Evolutionary conservation across 2,113 vertebrate species (phyloP).

Genomic region (Nycticryphes semicollaris): DNA sequence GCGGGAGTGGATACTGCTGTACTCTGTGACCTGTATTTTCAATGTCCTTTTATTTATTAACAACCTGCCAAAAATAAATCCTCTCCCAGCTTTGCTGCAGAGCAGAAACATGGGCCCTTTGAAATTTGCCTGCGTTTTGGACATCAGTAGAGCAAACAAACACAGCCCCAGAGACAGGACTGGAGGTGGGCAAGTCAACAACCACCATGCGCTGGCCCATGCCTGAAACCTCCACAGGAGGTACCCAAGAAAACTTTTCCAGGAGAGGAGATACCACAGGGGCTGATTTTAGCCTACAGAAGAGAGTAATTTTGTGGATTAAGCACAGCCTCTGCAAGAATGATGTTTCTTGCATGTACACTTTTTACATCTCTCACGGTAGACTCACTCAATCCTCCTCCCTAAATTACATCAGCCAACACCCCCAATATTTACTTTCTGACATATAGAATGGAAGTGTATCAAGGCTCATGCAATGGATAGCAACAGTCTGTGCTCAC

Average conservation of each 20-base stretch:
- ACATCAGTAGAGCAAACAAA: background rate
- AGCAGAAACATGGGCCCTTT: background rate
- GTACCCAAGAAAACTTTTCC: background rate
- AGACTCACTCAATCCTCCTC: background rate
- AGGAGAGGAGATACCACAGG: background rate
- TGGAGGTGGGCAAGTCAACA: background rate
- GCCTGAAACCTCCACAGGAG: background rate
- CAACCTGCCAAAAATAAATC: constrained; percentile 59
- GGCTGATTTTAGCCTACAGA: background rate
- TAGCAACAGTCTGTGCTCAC: background rate
- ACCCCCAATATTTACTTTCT: background rate
- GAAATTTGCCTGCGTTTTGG: constrained; percentile 2
- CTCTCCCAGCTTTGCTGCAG: background rate
- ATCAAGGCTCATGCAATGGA: background rate
- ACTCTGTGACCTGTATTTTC: constrained; percentile 42
- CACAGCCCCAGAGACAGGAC: background rate
- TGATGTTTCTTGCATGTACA: background rate
- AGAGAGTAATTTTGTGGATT: background rate
- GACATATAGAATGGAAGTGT: background rate
- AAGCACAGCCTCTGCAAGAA: background rate
- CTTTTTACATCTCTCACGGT: background rate
- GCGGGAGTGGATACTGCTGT: background rate
- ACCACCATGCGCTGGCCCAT: background rate
- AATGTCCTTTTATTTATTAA: constrained; percentile 64
- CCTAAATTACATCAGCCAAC: background rate